Base-by-base conservation (phyloP, 2,888 invertebrate genomes). In the Arctia plantaginis region DNA sequence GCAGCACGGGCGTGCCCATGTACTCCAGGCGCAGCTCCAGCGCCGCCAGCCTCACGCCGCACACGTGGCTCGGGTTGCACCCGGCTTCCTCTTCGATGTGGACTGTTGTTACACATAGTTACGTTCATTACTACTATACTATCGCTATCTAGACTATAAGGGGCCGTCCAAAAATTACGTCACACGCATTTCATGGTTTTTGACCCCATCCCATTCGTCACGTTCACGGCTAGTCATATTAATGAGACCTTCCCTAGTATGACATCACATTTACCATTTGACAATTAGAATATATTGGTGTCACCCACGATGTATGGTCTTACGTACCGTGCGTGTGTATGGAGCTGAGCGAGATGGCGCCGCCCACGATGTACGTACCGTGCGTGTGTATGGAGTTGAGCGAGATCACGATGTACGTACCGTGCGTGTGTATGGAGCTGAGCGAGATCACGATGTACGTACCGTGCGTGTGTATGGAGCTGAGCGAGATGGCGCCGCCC, bases 301-400 rank as follows among this genome's bases (percentile, higher is more conserved):
- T n/a, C n/a, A n/a, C n/a, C n/a, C n/a, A n/a, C n/a, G n/a, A n/a
- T n/a, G n/a, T n/a, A n/a, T n/a, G n/a, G n/a, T n/a, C n/a, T n/a
- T 35, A 35, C 3, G 6, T 35, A 35, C 35, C 35, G 35, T 35
- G 35, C 35, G 35, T 35, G 90, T 98, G 97, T 82, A 99, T 98
- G 90, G 98, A 97, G 81, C 98, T 97, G 62, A 99, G 97, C 91
- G 99, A 98, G 87, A 99, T 98, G 84, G 98, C 98, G 39, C 99
- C 99, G 90, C 99, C 99, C 44, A 99, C 99, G 89, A 99, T 99
- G 83, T 99, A n/a, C 99, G 73, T 99, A 99, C 93, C 99, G 98
- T 23, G 99, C 99, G 91, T 99, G 90, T 98, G 97, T 82, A 99
- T 98, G 90, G 98, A 97, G 81, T 98, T 97, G 62, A 99, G 97